phyloP scores from a whole-genome alignment of 2,113 vertebrate species.

The Baryphthengus martii region DNA sequence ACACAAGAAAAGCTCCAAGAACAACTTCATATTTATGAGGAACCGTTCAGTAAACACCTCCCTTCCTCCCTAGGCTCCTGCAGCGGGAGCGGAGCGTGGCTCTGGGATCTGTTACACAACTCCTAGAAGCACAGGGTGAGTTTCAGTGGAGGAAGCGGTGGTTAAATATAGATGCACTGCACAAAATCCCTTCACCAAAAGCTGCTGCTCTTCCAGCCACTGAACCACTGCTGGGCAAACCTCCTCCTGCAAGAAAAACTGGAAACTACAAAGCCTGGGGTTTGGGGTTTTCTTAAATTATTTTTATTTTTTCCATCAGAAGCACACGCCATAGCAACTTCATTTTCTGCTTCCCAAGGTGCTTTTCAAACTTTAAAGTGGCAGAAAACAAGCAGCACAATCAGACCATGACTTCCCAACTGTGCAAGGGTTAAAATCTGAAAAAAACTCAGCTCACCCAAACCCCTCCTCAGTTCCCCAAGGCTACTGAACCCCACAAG shows the following conservation, averaged over 20 bases:
- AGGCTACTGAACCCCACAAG: background rate
- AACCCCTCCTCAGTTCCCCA: background rate
- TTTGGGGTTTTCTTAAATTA: too few species aligned
- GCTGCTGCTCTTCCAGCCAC: background rate
- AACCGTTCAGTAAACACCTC: background rate
- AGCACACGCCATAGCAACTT: background rate
- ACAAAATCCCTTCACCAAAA: background rate
- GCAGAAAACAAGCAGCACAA: background rate
- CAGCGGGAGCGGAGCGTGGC: background rate
- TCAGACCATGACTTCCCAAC: background rate
- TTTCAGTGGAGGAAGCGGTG: background rate
- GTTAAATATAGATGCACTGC: background rate
- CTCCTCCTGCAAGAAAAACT: background rate
- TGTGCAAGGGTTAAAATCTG: background rate
- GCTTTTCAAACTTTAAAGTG: background rate
- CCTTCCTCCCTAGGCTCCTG: background rate
- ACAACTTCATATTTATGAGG: background rate
- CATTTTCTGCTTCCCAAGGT: background rate
- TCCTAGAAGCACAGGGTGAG: background rate
- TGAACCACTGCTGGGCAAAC: background rate
- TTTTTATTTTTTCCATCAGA: background rate
- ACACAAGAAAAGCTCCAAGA: background rate
- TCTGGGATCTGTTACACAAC: background rate
- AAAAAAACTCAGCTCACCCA: background rate
- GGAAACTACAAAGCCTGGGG: background rate